A percentile compares a stretch with the other conserved stretches of the same genome.
phyloP scores from a whole-genome alignment of 2,888 invertebrate species.

The Rhingia campestris region DNA sequence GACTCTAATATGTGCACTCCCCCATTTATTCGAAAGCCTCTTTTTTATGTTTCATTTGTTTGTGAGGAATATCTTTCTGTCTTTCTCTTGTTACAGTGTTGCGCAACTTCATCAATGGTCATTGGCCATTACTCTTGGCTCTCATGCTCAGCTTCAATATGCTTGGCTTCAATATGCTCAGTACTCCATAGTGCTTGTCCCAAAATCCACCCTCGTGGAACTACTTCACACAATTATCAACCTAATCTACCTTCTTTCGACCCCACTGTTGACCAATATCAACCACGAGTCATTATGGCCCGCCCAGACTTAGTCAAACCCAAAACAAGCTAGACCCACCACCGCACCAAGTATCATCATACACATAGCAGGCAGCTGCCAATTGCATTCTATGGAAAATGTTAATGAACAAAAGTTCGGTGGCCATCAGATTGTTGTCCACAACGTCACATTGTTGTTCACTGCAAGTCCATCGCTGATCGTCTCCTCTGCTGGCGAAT shows the following conservation, averaged over 20 bases:
- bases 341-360: neutral
- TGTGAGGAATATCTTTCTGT: too few species aligned
- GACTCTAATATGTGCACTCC: too few species aligned
- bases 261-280: constrained; percentile 30
- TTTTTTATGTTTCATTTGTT: too few species aligned
- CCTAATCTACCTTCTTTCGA: constrained; percentile 1
- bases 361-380: constrained; percentile 4
- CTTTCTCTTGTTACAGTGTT: too few species aligned
- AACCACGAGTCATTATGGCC: neutral
- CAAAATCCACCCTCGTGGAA: neutral
- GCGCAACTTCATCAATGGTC: too few species aligned
- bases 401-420: constrained; percentile 66
- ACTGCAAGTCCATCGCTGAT: constrained; percentile 21
- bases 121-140: too few species aligned
- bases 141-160: too few species aligned
- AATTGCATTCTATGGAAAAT: constrained; percentile 57
- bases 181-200: neutral
- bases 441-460: constrained; percentile 12
- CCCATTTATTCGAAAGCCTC: too few species aligned
- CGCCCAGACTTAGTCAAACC: neutral
- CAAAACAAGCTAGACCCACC: neutral
- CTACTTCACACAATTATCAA: neutral
- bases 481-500: neutral
- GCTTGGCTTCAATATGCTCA: too few species aligned
- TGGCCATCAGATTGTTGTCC: constrained; percentile 57